These are phyloP conservation scores for Buceros bicornis DNA, from an alignment of 2,797 vertebrate genomes.

Conservation along the genomic window DNA sequence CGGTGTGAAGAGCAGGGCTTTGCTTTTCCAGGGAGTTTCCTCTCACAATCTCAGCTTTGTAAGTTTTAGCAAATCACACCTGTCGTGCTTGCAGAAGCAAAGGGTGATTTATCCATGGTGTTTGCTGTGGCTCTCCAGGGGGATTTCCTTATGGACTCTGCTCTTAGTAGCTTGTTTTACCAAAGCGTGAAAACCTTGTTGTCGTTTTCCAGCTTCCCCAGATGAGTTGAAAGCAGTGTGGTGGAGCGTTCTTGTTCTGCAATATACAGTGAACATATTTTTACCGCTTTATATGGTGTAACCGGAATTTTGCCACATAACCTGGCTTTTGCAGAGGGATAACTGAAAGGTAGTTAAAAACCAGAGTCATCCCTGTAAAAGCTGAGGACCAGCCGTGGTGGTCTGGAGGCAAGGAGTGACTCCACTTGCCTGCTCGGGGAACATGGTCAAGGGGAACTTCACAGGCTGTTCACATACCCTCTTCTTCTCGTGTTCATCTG, in stretches of 20 bases:
- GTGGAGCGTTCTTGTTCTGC: not conserved
- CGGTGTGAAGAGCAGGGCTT: not conserved
- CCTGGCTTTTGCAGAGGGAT: not conserved
- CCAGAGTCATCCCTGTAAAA: not conserved
- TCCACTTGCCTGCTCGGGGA: not conserved
- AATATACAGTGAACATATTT: accelerated
- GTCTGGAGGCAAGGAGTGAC: not conserved
- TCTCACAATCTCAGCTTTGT: not conserved
- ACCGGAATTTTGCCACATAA: not conserved
- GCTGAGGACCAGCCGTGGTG: not conserved
- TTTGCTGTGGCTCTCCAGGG: not conserved
- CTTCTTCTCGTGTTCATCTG: not conserved
- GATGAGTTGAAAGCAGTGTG: not conserved
- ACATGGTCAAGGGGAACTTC: not conserved
- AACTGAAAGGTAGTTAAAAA: not conserved
- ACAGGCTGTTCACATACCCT: accelerated
- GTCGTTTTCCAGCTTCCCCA: not conserved
- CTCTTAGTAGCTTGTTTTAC: not conserved
- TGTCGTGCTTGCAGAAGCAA: not conserved
- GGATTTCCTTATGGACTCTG: not conserved
- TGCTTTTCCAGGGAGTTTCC: not conserved
- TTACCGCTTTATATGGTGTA: not conserved
- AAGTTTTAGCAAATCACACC: not conserved
- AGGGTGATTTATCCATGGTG: not conserved
- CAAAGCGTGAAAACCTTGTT: not conserved